Evolutionary conservation across 2,888 invertebrate genomes (phyloP).

Genomic region (Macrosiphum euphorbiae): DNA sequence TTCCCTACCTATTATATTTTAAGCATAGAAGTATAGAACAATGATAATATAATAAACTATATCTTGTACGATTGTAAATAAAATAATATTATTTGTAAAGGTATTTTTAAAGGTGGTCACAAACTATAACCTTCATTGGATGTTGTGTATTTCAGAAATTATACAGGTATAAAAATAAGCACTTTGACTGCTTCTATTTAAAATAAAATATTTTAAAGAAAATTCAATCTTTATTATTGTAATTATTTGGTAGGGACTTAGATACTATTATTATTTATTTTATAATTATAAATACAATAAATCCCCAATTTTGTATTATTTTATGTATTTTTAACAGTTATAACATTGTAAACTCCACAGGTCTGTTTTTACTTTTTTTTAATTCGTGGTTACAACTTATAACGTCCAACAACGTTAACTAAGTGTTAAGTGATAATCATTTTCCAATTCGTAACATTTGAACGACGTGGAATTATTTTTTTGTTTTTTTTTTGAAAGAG

Average conservation of each 20-base stretch:
- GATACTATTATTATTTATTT: background rate
- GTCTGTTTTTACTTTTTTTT: background rate
- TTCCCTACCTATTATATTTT: background rate
- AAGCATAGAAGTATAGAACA: background rate
- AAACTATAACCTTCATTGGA: background rate
- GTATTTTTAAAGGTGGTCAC: too few species aligned
- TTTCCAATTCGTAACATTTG: background rate
- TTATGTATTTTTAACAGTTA: too few species aligned
- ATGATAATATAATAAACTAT: background rate
- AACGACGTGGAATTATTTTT: background rate
- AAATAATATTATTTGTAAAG: too few species aligned
- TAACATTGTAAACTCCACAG: background rate
- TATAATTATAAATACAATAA: too few species aligned
- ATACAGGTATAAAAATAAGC: too few species aligned
- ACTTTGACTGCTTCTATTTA: background rate
- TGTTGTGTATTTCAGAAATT: background rate
- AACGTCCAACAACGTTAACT: background rate
- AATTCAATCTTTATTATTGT: background rate
- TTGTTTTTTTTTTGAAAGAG: background rate
- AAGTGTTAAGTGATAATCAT: background rate
- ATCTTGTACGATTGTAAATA: too few species aligned
- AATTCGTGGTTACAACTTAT: background rate
- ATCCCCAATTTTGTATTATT: too few species aligned
- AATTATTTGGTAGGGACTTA: background rate
- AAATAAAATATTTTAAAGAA: background rate